Evolutionary conservation across 2,797 vertebrate genomes (phyloP).

Genomic region (Chrysocyon brachyurus): DNA sequence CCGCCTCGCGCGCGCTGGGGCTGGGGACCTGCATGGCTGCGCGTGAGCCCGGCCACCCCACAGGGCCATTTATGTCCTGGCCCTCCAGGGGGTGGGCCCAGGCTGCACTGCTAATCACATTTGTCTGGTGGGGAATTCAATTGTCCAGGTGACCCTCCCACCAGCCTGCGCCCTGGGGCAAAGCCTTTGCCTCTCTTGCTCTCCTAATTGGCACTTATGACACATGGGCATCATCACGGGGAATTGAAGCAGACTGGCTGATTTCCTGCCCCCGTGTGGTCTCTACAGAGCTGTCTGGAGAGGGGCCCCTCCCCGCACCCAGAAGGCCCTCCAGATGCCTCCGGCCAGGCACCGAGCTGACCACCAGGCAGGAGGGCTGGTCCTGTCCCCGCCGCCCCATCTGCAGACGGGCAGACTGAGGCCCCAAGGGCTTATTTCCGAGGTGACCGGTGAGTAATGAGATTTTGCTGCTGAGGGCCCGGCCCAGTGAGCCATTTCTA

Average conservation of each 20-base stretch:
- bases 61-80: conserved; percentile 92
- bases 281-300: conserved; percentile 3
- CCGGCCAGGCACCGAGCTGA: rapidly evolving
- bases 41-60: not conserved
- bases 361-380: not conserved
- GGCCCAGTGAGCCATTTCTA: not conserved
- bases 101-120: conserved; percentile 92
- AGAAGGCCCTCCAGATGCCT: rapidly evolving
- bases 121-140: conserved; percentile 94
- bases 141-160: conserved; percentile 90
- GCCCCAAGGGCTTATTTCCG: rapidly evolving
- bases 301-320: not conserved
- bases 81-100: conserved; percentile 87
- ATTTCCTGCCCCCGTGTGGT: conserved; percentile 59
- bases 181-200: conserved; percentile 89
- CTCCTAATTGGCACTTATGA: conserved; percentile 93
- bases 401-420: not conserved
- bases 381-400: rapidly evolving
- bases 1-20: conserved; percentile 92
- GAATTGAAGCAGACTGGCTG: conserved; percentile 87
- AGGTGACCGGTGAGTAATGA: not conserved
- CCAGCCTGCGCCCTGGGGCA: conserved; percentile 87
- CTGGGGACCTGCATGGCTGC: conserved; percentile 86
- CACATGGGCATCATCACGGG: conserved; percentile 92
- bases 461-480: not conserved